A percentile compares a stretch with the other conserved stretches of the same genome.
phyloP scores from a whole-genome alignment of 2,888 invertebrate species.

The Hirtodrosophila alboralis region DNA sequence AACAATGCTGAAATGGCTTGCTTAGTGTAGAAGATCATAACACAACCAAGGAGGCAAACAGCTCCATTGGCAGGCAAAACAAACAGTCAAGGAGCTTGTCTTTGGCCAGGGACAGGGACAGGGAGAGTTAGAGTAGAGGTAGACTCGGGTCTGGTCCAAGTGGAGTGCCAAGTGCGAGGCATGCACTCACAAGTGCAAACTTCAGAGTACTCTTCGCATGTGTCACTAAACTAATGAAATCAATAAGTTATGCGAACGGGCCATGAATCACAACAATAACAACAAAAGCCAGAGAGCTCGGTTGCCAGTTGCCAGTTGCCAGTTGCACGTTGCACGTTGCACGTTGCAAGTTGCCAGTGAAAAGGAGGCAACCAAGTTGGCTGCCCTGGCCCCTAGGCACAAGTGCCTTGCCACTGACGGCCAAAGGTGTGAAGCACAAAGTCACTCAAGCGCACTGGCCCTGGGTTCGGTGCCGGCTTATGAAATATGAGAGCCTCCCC shows the following conservation, averaged over 20 bases:
- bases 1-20: conserved; percentile 48
- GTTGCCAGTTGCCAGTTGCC: conserved; percentile 1
- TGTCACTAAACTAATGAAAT: conserved; percentile 80
- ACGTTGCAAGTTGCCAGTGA: conserved; percentile 1
- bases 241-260: conserved; percentile 70
- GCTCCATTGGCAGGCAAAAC: conserved; percentile 34
- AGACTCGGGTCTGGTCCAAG: conserved; percentile 11
- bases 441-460: conserved; percentile 71
- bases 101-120: neutral
- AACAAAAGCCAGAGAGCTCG: conserved; percentile 27
- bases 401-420: conserved; percentile 47
- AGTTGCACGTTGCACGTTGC: conserved; percentile 1
- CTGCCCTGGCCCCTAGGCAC: conserved; percentile 34
- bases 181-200: conserved; percentile 74
- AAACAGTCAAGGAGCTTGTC: conserved; percentile 35
- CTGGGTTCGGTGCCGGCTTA: conserved; percentile 56
- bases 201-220: conserved; percentile 47
- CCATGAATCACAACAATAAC: conserved; percentile 69
- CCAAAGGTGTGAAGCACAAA: conserved; percentile 77
- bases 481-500: conserved; percentile 71
- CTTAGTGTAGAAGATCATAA: conserved; percentile 12
- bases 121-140: neutral
- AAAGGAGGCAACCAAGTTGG: conserved; percentile 53
- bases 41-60: conserved; percentile 1
- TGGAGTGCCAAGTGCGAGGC: conserved; percentile 40